Evolutionary conservation across 2,113 vertebrate genomes (phyloP).

Genomic region (Sterna hirundo): DNA sequence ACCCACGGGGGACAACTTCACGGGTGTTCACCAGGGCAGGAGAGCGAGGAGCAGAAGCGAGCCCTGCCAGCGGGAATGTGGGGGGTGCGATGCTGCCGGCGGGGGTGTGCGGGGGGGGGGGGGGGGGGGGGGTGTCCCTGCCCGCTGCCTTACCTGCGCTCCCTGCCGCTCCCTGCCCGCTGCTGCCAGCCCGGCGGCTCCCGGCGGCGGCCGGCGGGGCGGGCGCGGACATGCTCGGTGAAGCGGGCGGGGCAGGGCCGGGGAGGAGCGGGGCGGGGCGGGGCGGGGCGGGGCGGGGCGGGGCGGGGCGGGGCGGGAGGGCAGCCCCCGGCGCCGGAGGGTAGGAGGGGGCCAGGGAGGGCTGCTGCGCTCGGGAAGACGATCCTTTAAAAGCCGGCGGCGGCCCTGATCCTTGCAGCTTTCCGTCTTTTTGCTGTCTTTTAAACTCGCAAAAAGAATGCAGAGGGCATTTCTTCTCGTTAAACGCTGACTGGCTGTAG

Average conservation of each 20-base stretch:
- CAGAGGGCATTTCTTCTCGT: neutral
- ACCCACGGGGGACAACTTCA: neutral
- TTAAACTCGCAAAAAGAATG: neutral
- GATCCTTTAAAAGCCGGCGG: accelerated
- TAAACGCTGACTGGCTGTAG: neutral
- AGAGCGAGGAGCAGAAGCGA: neutral
- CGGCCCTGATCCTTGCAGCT: neutral
- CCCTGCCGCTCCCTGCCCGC: neutral
- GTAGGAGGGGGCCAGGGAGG: accelerated
- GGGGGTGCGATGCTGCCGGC: neutral
- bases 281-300: neutral
- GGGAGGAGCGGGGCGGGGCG: neutral
- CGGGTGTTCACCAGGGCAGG: neutral
- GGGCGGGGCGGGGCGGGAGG: neutral
- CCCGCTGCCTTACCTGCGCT: neutral
- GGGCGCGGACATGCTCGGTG: neutral
- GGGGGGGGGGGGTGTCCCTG: too few relatives aligned
- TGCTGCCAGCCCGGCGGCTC: neutral
- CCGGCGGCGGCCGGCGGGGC: neutral
- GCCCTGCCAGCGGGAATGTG: neutral
- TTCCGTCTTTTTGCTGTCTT: neutral
- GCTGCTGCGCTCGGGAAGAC: accelerated
- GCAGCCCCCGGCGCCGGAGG: neutral
- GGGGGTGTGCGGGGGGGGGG: too few relatives aligned
- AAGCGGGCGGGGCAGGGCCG: neutral